Evolutionary conservation across 2,888 invertebrate genomes (phyloP).

Genomic region (Chloroclysta siterata): DNA sequence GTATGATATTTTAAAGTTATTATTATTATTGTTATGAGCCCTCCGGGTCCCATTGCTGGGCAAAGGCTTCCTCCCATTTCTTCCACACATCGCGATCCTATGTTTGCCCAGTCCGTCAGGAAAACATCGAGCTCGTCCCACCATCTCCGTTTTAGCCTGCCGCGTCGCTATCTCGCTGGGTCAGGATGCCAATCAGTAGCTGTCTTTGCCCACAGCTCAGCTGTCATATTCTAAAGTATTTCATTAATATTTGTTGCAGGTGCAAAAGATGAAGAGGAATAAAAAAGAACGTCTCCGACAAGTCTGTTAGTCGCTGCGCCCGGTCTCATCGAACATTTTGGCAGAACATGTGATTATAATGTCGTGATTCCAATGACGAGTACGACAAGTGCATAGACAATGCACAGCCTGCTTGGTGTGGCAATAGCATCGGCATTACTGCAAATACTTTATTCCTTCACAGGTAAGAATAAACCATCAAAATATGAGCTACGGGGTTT

Average conservation of each 20-base stretch:
- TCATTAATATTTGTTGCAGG: conserved; percentile 53
- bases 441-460: conserved; percentile 71
- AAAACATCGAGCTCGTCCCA: too few species aligned
- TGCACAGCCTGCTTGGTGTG: conserved; percentile 75
- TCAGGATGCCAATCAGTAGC: too few species aligned
- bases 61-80: too few species aligned
- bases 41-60: too few species aligned
- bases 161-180: too few species aligned
- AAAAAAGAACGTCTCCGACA: conserved; percentile 39
- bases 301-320: conserved; percentile 19
- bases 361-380: conserved; percentile 72
- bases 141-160: too few species aligned
- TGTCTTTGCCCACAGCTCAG: background rate
- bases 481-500: background rate
- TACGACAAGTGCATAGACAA: conserved; percentile 73
- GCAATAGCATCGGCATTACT: conserved; percentile 74
- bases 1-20: background rate
- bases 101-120: too few species aligned
- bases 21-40: too few species aligned
- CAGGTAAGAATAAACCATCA: conserved; percentile 57
- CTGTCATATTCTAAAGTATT: background rate
- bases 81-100: too few species aligned
- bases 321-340: background rate
- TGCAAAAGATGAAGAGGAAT: conserved; percentile 53
- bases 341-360: conserved; percentile 25